Evolutionary conservation across 2,113 vertebrate species (phyloP), one percentile per base, ranked within the genome.

Genomic region (Copsychus sechellarum): DNA sequence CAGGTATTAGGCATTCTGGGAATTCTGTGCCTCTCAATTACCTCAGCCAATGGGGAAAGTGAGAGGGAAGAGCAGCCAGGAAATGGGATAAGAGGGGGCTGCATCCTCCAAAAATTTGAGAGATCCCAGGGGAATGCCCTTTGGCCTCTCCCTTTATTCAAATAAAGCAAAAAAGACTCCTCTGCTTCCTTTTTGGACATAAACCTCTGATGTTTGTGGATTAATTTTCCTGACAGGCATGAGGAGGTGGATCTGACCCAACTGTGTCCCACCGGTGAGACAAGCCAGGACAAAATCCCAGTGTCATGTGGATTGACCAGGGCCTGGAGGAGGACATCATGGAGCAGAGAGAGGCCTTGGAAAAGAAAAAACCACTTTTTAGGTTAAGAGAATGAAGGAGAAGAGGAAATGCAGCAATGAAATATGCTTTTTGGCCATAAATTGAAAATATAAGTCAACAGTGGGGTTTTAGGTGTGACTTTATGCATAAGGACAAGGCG

Each of bases 221-320:
- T 40, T 14, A 40, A 40, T 40, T 40, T 40, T 40, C 40, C 40
- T 40, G 40, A 14, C 40, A 40, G 40, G 22, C 1, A 1, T 7
- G 67, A 70, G 54, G 54, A n/a, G 5, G 24, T 8, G 8, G 12
- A n/a, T 92, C n/a, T 0, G 0, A 47, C 36, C 45, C 20, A 34
- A 12, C 4, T 2, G 1, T 12, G 15, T n/a, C 48, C 62, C 29
- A 36, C 20, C 1, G 2, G 31, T 40, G 54, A 61, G 50, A 64
- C 0, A 3, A 90, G 26, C 6, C 1, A 3, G 31, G 58, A 6
- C 8, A n/a, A 86, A 72, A 85, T 15, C 16, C 50, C 7, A 3
- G 6, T 42, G 6, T 42, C 2, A 1, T 6, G 7, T 34, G 54
- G n/a, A 40, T 69, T 29, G 42, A 51, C 16, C 1, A 3, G 5